A percentile compares a stretch with the other conserved stretches of the same genome.
phyloP scores from a whole-genome alignment of 2,797 vertebrate genomes.

The Neomorphus geoffroyi region DNA sequence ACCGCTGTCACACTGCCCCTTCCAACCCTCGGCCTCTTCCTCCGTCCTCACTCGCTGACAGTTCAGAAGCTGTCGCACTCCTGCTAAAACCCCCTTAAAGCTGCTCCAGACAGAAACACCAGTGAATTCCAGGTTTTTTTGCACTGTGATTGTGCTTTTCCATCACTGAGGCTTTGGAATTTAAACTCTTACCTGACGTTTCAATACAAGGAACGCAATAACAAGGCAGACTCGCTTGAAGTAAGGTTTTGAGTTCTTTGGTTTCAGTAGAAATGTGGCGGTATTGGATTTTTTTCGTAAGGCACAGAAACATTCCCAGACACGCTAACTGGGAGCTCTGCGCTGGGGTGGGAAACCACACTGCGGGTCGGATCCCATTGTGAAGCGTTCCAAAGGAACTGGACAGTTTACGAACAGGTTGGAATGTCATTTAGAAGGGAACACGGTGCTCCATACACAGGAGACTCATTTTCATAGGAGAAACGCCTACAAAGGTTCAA shows the following conservation, averaged over 20 bases:
- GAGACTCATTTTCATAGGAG: background rate
- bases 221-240: fast-evolving
- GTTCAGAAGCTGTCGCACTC: background rate
- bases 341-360: too few species aligned
- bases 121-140: background rate
- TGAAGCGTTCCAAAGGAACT: background rate
- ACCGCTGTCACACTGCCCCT: background rate
- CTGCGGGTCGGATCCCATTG: fast-evolving
- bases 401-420: fast-evolving
- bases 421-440: fast-evolving
- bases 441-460: fast-evolving
- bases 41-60: background rate
- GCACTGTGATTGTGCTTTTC: fast-evolving
- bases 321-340: too few species aligned
- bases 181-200: background rate
- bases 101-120: background rate
- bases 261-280: background rate
- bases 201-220: fast-evolving
- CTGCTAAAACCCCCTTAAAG: background rate
- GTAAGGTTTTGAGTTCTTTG: background rate
- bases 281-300: background rate
- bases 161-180: background rate
- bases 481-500: background rate
- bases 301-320: background rate
- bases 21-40: background rate